A percentile compares a stretch with the other conserved stretches of the same genome.
Conservation (phyloP, 2,888 invertebrate genomes). For the Xestoiulus laeticollis region DNA sequence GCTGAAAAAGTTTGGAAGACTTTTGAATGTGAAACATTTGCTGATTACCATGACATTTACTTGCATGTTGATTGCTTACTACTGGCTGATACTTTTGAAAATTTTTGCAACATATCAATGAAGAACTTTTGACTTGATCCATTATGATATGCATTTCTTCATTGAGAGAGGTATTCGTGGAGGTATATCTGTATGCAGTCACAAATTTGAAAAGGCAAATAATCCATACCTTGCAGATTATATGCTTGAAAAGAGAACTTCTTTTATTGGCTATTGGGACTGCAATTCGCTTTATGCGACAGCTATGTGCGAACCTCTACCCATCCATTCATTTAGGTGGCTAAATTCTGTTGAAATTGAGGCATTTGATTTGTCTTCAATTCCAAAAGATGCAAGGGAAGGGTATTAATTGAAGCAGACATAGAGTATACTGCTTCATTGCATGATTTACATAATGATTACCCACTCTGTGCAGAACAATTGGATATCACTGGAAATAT, state of each 20-base stretch:
- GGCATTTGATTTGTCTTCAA: too few species aligned
- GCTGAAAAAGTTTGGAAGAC: conserved; percentile 13
- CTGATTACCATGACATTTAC: neutral
- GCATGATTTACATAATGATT: neutral
- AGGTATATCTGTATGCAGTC: too few species aligned
- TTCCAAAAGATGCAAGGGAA: neutral
- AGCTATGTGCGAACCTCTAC: neutral
- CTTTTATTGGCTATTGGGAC: neutral
- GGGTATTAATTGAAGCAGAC: neutral
- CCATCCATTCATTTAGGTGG: neutral
- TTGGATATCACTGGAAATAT: neutral
- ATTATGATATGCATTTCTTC: too few species aligned
- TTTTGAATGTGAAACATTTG: conserved; percentile 8
- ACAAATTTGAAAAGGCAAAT: too few species aligned
- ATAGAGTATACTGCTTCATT: neutral
- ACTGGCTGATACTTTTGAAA: neutral
- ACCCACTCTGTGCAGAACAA: neutral
- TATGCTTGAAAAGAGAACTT: too few species aligned
- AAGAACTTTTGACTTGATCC: too few species aligned
- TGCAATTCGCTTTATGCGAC: neutral
- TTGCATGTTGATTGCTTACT: neutral
- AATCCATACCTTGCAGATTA: too few species aligned
- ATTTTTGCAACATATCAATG: too few species aligned
- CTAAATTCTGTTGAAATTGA: too few species aligned
- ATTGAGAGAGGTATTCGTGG: too few species aligned